Percentiles rank a stretch among this genome's conserved stretches.
phyloP scores from a whole-genome alignment of 2,888 invertebrate species.

The Sinotaia quadrata region DNA sequence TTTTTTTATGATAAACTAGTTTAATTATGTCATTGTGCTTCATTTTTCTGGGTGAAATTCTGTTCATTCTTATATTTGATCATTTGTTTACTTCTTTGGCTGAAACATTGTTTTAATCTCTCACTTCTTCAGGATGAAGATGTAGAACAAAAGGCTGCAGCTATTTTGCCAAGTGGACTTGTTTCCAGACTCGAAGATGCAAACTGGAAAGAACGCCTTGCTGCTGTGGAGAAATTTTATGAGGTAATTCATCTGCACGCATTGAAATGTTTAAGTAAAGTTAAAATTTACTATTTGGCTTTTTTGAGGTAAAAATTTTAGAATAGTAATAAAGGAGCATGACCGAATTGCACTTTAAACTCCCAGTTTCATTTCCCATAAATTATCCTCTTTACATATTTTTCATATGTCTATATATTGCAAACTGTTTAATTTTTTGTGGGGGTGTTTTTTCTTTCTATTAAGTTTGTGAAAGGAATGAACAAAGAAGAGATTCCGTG shows the following conservation, averaged over 20 bases:
- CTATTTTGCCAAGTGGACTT: constrained; percentile 76
- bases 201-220: constrained; percentile 89
- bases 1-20: no score
- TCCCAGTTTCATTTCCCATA: no score
- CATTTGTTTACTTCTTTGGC: background rate
- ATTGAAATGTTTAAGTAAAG: no score
- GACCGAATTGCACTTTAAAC: no score
- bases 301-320: no score
- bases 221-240: constrained; percentile 82
- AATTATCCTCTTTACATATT: no score
- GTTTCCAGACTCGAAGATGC: constrained; percentile 80
- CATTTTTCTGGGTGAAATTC: background rate
- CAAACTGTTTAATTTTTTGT: background rate
- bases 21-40: background rate
- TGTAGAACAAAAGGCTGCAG: constrained; percentile 82
- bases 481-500: constrained; percentile 79
- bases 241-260: no score
- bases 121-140: constrained; percentile 79
- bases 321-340: no score
- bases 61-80: background rate
- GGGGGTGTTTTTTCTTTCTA: background rate
- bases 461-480: constrained; percentile 70
- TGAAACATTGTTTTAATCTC: no score
- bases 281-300: no score
- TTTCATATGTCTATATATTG: no score